Percentiles rank a stretch among this genome's conserved stretches.
These are phyloP conservation scores for Aphidius gifuensis DNA, from an alignment of 1,140 invertebrate genomes.

Conservation along the genomic window DNA sequence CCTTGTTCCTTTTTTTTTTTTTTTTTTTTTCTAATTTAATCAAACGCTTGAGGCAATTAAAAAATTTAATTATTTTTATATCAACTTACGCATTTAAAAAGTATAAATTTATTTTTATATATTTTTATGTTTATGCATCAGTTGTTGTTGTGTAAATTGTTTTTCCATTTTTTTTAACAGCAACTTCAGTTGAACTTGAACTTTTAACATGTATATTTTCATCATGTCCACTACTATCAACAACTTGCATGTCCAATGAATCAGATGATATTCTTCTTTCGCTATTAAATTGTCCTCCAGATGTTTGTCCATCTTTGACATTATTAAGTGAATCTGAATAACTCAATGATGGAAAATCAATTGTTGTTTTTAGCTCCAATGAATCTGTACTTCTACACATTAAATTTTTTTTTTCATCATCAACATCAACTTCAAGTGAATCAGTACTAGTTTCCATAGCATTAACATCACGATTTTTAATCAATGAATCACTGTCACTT, in stretches of 20 bases:
- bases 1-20: not conserved
- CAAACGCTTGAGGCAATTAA: not conserved
- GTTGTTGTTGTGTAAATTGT: constrained; percentile 29
- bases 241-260: constrained; percentile 45
- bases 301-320: constrained; percentile 41
- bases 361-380: constrained; percentile 49
- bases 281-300: constrained; percentile 37
- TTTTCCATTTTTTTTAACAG: constrained; percentile 32
- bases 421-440: constrained; percentile 59
- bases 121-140: constrained; percentile 22
- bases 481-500: constrained; percentile 20
- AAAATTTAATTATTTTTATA: too few species aligned
- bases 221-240: constrained; percentile 39
- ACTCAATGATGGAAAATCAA: constrained; percentile 50
- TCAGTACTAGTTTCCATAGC: constrained; percentile 63
- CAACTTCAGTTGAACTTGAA: constrained; percentile 29
- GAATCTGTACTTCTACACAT: constrained; percentile 52
- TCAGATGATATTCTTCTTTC: constrained; percentile 50
- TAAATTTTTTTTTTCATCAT: constrained; percentile 38
- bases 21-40: too few species aligned
- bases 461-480: constrained; percentile 36
- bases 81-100: too few species aligned
- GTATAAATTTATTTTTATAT: not conserved
- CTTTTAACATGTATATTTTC: constrained; percentile 21
- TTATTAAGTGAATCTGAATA: constrained; percentile 51